Conservation (phyloP, 2,797 vertebrate species). For the Ctenopoma kingsleyae region DNA sequence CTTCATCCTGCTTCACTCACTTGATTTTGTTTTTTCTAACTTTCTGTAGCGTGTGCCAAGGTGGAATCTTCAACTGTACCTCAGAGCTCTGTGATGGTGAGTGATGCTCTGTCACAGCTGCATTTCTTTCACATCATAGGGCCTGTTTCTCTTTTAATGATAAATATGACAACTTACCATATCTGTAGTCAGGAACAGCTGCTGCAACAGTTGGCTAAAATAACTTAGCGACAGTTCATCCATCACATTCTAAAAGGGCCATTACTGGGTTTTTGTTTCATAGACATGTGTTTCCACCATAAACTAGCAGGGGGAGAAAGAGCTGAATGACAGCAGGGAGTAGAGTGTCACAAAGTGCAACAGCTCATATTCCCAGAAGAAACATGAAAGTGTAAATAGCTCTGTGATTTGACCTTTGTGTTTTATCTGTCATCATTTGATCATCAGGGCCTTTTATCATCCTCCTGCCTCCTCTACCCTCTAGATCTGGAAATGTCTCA, state of each 20-base stretch:
- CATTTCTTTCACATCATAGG: slow-evolving; percentile 3
- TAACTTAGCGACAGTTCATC: slow-evolving; percentile 38
- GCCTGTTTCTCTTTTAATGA: slow-evolving; percentile 3
- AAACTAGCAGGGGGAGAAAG: background rate
- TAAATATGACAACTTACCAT: slow-evolving; percentile 30
- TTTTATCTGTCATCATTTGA: slow-evolving; percentile 17
- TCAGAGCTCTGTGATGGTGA: slow-evolving; percentile 86
- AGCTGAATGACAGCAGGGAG: background rate
- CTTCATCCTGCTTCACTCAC: background rate
- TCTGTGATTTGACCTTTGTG: slow-evolving; percentile 3
- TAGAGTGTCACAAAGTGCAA: slow-evolving; percentile 4
- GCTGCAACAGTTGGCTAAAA: slow-evolving; percentile 55
- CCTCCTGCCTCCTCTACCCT: background rate
- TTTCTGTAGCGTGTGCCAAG: slow-evolving; percentile 82
- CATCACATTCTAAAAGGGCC: slow-evolving; percentile 23
- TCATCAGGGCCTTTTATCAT: background rate
- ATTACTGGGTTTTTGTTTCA: slow-evolving; percentile 27
- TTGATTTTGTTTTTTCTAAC: background rate
- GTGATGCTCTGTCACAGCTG: slow-evolving; percentile 56
- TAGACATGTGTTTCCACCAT: slow-evolving; percentile 12
- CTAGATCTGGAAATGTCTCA: background rate
- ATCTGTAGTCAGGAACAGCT: slow-evolving; percentile 57
- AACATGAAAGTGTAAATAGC: background rate
- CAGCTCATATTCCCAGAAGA: background rate
- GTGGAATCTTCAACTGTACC: slow-evolving; percentile 86